phyloP scores from a whole-genome alignment of 2,113 vertebrate species.

The Plecotus auritus region DNA sequence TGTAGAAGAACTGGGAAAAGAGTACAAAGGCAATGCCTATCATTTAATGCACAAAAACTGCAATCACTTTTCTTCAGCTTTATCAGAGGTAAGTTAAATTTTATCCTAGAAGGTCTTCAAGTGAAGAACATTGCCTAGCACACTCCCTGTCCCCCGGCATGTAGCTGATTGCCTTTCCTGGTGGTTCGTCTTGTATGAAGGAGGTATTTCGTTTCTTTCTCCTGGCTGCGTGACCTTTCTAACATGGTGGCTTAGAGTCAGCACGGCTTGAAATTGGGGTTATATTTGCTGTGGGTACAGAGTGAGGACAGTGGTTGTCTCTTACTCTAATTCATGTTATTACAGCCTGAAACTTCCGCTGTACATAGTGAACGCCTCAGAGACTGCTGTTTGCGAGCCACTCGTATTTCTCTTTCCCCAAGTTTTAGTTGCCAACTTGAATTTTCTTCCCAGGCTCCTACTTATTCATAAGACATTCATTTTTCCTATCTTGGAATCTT shows the following conservation, averaged over 20 bases:
- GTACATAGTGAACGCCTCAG: not conserved
- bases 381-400: not conserved
- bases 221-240: not conserved
- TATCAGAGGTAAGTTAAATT: slow-evolving; percentile 90
- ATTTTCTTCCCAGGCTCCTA: not conserved
- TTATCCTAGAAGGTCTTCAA: slow-evolving; percentile 10
- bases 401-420: not conserved
- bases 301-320: not conserved
- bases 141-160: not conserved
- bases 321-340: not conserved
- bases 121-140: not conserved
- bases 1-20: slow-evolving; percentile 97
- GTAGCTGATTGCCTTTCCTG: not conserved
- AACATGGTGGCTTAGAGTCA: not conserved
- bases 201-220: not conserved
- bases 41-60: slow-evolving; percentile 99
- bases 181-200: not conserved
- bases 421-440: not conserved
- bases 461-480: not conserved
- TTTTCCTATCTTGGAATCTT: not conserved
- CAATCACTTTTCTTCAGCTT: slow-evolving; percentile 98
- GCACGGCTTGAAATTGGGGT: not conserved
- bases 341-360: not conserved
- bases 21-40: slow-evolving; percentile 98
- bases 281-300: not conserved